Evolutionary conservation across 2,888 invertebrate species (phyloP).

Genomic region (Neoascia interrupta): DNA sequence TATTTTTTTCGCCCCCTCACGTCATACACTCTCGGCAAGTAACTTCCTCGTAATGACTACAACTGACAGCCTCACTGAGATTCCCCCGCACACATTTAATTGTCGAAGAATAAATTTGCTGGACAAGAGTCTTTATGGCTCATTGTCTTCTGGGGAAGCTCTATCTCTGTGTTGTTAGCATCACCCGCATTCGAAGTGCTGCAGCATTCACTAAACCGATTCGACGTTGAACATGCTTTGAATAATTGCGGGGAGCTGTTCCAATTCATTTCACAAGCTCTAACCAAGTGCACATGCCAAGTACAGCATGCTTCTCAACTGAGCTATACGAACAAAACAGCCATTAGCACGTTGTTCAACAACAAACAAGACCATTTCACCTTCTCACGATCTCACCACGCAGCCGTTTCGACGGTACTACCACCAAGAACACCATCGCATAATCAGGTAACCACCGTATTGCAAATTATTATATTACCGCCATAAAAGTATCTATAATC

Average conservation of each 20-base stretch:
- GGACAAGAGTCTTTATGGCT: slow-evolving; percentile 61
- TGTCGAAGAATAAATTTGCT: slow-evolving; percentile 54
- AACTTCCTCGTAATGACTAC: too few relatives aligned
- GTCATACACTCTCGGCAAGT: too few relatives aligned
- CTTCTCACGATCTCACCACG: slow-evolving; percentile 46
- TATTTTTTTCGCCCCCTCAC: too few relatives aligned
- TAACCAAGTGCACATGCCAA: slow-evolving; percentile 55
- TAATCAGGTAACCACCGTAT: slow-evolving; percentile 61
- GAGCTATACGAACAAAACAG: slow-evolving; percentile 69
- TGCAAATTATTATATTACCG: slow-evolving; percentile 67
- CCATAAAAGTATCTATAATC: slow-evolving; percentile 53
- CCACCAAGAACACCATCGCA: slow-evolving; percentile 45
- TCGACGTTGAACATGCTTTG: slow-evolving; percentile 57
- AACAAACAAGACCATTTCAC: slow-evolving; percentile 46
- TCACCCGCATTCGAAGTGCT: slow-evolving; percentile 50
- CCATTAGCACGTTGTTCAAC: slow-evolving; percentile 67
- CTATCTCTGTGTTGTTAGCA: background rate
- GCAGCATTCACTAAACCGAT: slow-evolving; percentile 36
- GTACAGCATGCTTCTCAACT: too few relatives aligned
- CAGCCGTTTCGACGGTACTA: background rate
- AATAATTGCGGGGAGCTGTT: slow-evolving; percentile 68
- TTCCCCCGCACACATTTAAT: slow-evolving; percentile 57
- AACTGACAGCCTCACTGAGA: too few relatives aligned
- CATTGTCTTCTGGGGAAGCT: background rate
- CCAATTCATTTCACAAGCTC: slow-evolving; percentile 68